These are phyloP conservation scores for Cataglyphis altisquamis DNA, from an alignment of 2,888 invertebrate genomes.

Conservation along the genomic window DNA sequence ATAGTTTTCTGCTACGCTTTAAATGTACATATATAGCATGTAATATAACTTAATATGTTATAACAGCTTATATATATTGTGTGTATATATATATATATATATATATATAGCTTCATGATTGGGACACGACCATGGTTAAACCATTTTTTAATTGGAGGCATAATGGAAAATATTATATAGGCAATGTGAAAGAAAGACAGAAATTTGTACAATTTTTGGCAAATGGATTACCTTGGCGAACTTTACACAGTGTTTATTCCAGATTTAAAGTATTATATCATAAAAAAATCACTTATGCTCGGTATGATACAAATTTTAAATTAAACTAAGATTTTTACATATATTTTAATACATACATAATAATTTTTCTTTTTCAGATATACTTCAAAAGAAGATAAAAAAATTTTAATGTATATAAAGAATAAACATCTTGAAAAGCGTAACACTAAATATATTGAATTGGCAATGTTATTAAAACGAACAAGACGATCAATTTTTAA, in stretches of 20 bases:
- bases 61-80: background rate
- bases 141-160: conserved; percentile 75
- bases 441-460: conserved; percentile 65
- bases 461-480: conserved; percentile 75
- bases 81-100: background rate
- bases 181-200: conserved; percentile 63
- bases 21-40: background rate
- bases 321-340: conserved; percentile 13
- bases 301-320: conserved; percentile 42
- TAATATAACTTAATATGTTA: conserved; percentile 16
- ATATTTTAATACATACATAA: background rate
- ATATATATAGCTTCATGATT: conserved; percentile 76
- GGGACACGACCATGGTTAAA: conserved; percentile 73
- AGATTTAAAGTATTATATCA: conserved; percentile 76
- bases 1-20: background rate
- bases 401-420: conserved; percentile 72
- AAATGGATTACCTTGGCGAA: conserved; percentile 79
- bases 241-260: conserved; percentile 74
- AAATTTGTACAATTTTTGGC: conserved; percentile 81
- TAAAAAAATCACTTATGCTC: conserved; percentile 16
- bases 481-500: conserved; percentile 69
- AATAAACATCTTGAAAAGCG: conserved; percentile 16
- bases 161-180: conserved; percentile 63
- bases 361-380: conserved; percentile 60
- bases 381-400: conserved; percentile 73